Evolutionary conservation across 2,797 vertebrate species (phyloP).

Genomic region (Staurois parvus): DNA sequence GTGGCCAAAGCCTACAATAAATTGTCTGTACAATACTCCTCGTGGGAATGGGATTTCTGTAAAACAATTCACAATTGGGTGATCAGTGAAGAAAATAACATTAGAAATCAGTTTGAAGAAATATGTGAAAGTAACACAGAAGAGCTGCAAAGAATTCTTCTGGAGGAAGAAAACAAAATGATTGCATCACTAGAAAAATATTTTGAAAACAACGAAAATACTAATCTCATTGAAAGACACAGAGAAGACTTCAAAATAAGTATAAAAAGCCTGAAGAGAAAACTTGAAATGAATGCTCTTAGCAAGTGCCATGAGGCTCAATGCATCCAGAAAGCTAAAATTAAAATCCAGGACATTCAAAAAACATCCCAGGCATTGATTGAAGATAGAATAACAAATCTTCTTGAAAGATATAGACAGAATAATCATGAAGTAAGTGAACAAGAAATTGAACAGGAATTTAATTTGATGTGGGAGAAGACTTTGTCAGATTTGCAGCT

Average conservation of each 20-base stretch:
- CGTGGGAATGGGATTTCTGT: too few species aligned
- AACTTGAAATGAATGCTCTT: conserved; percentile 63
- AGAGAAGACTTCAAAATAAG: conserved; percentile 68
- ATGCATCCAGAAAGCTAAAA: conserved; percentile 67
- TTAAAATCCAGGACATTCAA: conserved; percentile 72
- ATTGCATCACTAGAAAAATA: conserved; percentile 65
- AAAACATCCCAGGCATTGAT: conserved; percentile 62
- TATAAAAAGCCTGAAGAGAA: conserved; percentile 65
- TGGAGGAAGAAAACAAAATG: conserved; percentile 67
- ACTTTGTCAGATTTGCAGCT: conserved; percentile 60
- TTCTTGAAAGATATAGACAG: conserved; percentile 69
- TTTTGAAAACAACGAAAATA: conserved; percentile 64
- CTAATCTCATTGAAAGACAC: conserved; percentile 63
- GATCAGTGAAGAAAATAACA: too few species aligned
- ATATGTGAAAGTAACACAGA: conserved; percentile 33
- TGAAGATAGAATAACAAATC: conserved; percentile 67
- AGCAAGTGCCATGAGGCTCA: conserved; percentile 67
- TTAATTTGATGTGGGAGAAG: conserved; percentile 77
- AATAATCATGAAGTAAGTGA: conserved; percentile 65
- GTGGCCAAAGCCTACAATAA: too few species aligned
- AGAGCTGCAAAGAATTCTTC: conserved; percentile 68
- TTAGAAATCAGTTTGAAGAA: conserved; percentile 8
- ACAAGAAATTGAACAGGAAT: conserved; percentile 72
- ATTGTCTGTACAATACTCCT: too few species aligned
- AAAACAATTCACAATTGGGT: too few species aligned